Percentiles rank a stretch among this genome's conserved stretches.
Evolutionary conservation across 1,140 invertebrate species (phyloP).

Genomic region (Lineus longissimus): DNA sequence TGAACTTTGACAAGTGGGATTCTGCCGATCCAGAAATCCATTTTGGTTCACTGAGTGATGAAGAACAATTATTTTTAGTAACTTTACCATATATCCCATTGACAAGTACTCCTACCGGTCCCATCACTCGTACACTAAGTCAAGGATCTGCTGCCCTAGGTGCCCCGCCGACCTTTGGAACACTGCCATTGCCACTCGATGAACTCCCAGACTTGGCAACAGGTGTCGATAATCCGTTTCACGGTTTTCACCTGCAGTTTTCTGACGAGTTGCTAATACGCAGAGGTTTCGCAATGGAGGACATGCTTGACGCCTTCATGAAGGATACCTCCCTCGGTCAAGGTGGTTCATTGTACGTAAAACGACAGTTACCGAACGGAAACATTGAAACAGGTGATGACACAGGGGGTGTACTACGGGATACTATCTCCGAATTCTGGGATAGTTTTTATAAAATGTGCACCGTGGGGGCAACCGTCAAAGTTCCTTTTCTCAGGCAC

Average conservation of each 20-base stretch:
- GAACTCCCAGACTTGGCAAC: background rate
- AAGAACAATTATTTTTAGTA: too few relatives aligned
- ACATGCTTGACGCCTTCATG: background rate
- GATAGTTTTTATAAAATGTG: constrained; percentile 5
- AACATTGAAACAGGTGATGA: background rate
- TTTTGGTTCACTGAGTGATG: too few relatives aligned
- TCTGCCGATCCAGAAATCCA: background rate
- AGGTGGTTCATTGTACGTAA: background rate
- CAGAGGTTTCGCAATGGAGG: background rate
- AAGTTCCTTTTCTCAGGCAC: constrained; percentile 8
- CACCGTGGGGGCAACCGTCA: background rate
- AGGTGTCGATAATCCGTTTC: background rate
- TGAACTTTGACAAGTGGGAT: background rate
- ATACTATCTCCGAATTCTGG: constrained; percentile 9
- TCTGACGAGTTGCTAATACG: background rate
- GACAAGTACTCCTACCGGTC: too few relatives aligned
- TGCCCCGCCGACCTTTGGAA: background rate
- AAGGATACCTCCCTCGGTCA: background rate
- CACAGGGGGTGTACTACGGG: background rate
- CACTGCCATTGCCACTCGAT: background rate
- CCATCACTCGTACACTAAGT: too few relatives aligned
- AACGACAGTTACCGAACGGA: background rate
- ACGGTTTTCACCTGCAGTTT: background rate
- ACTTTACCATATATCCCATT: too few relatives aligned
- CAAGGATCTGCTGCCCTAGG: background rate